A percentile compares a stretch with the other conserved stretches of the same genome.
Evolutionary conservation across 2,888 invertebrate species (phyloP).

Genomic region (Oconnorella tubifera): DNA sequence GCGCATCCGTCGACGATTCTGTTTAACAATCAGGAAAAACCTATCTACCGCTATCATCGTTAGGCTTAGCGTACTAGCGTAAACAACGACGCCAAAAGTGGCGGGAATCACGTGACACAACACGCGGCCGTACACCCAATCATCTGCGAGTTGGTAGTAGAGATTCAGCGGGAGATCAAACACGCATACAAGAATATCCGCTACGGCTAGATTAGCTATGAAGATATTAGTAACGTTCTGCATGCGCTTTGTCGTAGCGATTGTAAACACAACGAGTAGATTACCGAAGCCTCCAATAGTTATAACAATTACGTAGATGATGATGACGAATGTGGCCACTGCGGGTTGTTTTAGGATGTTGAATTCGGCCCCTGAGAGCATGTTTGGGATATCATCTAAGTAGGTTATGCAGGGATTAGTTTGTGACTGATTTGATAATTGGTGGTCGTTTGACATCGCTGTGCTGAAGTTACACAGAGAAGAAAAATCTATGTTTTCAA

Average conservation of each 20-base stretch:
- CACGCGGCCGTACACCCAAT: constrained; percentile 49
- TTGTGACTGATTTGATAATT: too few relatives aligned
- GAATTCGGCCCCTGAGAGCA: constrained; percentile 15
- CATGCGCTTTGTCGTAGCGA: constrained; percentile 44
- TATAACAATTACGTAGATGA: constrained; percentile 40
- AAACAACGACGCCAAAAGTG: constrained; percentile 50
- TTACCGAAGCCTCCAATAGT: constrained; percentile 49
- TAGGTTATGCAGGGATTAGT: too few relatives aligned
- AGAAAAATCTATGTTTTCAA: not conserved
- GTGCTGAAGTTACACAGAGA: not conserved
- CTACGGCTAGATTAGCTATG: constrained; percentile 49
- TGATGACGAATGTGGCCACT: constrained; percentile 24
- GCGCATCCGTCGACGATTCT: constrained; percentile 44
- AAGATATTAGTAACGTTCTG: constrained; percentile 54
- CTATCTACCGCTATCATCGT: constrained; percentile 53
- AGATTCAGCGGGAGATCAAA: constrained; percentile 52
- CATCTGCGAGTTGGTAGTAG: constrained; percentile 50
- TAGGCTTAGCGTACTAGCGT: constrained; percentile 49
- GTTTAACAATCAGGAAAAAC: constrained; percentile 50
- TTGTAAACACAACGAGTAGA: constrained; percentile 46
- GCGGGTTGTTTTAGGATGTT: constrained; percentile 23
- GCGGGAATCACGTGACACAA: constrained; percentile 50
- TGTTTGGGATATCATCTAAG: not conserved
- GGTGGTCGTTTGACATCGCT: too few relatives aligned
- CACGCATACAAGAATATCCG: constrained; percentile 50